These are phyloP conservation scores for Petrolisthes cinctipes DNA, from an alignment of 2,888 invertebrate genomes.

Conservation along the genomic window DNA sequence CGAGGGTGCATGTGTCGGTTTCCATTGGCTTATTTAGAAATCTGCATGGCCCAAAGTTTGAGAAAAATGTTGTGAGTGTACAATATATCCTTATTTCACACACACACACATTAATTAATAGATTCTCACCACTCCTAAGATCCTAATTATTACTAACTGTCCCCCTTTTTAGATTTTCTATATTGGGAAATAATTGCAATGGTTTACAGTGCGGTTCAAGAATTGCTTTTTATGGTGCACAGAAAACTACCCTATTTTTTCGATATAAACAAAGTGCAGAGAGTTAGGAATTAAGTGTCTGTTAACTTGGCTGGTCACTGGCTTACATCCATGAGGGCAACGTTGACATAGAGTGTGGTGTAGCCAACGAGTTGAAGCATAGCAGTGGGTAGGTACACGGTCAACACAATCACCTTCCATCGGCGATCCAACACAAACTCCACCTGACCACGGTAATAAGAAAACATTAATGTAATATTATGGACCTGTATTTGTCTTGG, in stretches of 20 bases:
- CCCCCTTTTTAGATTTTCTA: no score
- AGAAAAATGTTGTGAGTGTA: neutral
- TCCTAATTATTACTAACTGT: no score
- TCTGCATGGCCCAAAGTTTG: neutral
- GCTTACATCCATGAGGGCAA: conserved; percentile 51
- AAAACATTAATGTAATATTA: neutral
- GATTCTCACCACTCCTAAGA: no score
- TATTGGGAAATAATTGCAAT: no score
- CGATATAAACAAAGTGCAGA: no score
- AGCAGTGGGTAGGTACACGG: conserved; percentile 52
- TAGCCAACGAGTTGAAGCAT: conserved; percentile 61
- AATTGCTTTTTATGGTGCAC: no score
- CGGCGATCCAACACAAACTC: conserved; percentile 43
- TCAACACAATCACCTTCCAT: conserved; percentile 50
- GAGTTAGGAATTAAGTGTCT: neutral
- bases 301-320: neutral
- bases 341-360: conserved; percentile 58
- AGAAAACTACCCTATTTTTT: no score
- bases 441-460: conserved; percentile 33
- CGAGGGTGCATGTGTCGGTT: no score
- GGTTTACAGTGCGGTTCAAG: no score
- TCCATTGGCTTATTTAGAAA: neutral
- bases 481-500: no score
- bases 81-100: no score
- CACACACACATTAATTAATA: no score